Conservation (phyloP, 2,888 invertebrate species). For the Orchestes rusci region DNA sequence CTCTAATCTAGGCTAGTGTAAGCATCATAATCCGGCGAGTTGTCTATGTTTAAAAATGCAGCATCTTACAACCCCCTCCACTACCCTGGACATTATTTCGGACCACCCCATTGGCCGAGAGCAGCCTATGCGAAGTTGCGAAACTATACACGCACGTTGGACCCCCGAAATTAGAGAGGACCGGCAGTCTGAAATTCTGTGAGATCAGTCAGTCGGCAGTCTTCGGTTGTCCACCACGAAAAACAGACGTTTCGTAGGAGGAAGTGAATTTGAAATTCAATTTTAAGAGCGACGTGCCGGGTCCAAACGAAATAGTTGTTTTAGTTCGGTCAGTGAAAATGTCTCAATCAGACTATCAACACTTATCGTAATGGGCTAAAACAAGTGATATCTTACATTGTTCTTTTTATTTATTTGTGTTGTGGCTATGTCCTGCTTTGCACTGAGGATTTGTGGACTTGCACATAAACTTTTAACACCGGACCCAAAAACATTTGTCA, state of each 20-base stretch:
- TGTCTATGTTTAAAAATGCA: slow-evolving; percentile 42
- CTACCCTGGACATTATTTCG: slow-evolving; percentile 37
- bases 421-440: slow-evolving; percentile 33
- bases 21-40: slow-evolving; percentile 35
- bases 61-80: slow-evolving; percentile 42
- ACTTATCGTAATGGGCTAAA: slow-evolving; percentile 42
- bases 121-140: slow-evolving; percentile 42
- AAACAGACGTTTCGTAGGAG: slow-evolving; percentile 6
- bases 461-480: slow-evolving; percentile 29
- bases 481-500: slow-evolving; percentile 40
- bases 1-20: slow-evolving; percentile 25
- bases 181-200: slow-evolving; percentile 16
- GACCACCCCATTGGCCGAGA: slow-evolving; percentile 42
- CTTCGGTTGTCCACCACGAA: slow-evolving; percentile 18
- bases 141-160: slow-evolving; percentile 37
- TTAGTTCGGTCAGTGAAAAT: no score
- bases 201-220: slow-evolving; percentile 16
- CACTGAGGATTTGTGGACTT: not conserved
- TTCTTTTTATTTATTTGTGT: slow-evolving; percentile 26
- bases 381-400: not conserved
- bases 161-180: slow-evolving; percentile 22
- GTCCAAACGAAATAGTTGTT: no score
- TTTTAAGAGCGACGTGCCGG: slow-evolving; percentile 9
- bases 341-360: no score
- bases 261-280: no score